Conservation (phyloP, 2,797 vertebrate species). For the Hoplostethus atlanticus region DNA sequence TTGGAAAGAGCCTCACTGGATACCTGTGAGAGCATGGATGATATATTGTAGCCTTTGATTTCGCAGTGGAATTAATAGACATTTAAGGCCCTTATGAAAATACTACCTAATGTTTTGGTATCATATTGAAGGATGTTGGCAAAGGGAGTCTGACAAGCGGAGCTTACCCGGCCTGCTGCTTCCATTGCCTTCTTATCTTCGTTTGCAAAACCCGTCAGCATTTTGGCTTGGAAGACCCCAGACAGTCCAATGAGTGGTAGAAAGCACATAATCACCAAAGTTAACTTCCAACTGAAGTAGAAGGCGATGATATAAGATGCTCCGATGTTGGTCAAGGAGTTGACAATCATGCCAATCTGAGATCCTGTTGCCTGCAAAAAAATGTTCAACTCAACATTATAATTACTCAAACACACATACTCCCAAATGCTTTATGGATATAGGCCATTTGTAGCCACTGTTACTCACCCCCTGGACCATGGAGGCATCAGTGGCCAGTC, state of each 20-base stretch:
- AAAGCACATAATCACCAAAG: conserved; percentile 85
- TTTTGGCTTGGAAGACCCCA: conserved; percentile 83
- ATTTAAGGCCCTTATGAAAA: not conserved
- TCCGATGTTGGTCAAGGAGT: conserved; percentile 84
- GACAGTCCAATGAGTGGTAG: conserved; percentile 84
- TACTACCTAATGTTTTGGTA: not conserved
- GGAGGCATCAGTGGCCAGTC: conserved; percentile 87
- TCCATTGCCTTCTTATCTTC: conserved; percentile 86
- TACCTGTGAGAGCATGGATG: conserved; percentile 69
- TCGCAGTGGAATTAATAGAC: not conserved
- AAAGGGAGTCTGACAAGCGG: not conserved
- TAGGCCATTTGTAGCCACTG: not conserved
- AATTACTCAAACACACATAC: not conserved
- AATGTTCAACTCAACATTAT: not conserved
- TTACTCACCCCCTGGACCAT: conserved; percentile 86
- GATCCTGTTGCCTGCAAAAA: conserved; percentile 83
- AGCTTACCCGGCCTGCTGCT: conserved; percentile 80
- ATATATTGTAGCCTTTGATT: not conserved
- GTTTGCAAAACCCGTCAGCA: conserved; percentile 86
- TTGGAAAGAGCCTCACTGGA: conserved; percentile 86
- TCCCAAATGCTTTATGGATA: not conserved
- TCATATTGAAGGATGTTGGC: not conserved
- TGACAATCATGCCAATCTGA: conserved; percentile 88
- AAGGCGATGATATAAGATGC: conserved; percentile 86
- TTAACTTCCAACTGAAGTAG: conserved; percentile 88